Evolutionary conservation across 2,888 invertebrate genomes (phyloP), one percentile per base, ranked within the genome.

Genomic region (Smittia sp.): DNA sequence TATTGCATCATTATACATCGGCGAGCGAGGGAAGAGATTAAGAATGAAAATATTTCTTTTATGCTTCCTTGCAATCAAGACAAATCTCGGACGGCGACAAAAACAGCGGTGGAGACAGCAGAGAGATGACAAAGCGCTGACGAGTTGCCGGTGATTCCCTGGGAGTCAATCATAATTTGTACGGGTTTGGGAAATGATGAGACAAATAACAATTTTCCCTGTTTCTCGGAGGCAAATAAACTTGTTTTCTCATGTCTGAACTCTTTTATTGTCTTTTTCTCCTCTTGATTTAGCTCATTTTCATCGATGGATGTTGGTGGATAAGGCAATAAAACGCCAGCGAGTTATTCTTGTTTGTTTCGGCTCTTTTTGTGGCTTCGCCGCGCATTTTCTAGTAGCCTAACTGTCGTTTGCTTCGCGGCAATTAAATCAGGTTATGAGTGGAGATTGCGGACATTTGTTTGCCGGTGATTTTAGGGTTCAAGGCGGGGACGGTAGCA

Each of bases 1-100:
- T 72, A 72, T 72, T 72, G 72, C 72, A 58, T 72, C 72, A 72
- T 72, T 72, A 72, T 62, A 22, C n/a, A 24, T 32, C 20, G 54
- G 39, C 22, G 46, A 20, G 62, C 54, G 72, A 69, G 54, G 18
- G 58, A 27, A 58, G 58, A 72, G 38, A 38, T 72, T 72, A 72
- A 72, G 72, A 69, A 69, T 69, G 46, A 46, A 22, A 22, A n/a
- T n/a, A n/a, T 25, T 22, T 15, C 15, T 69, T 69, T 69, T 69
- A 69, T 69, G 69, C 25, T 69, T 69, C 32, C 32, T 72, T 58
- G 70, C 70, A 72, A 72, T 72, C 38, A 72, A 32, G 63, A 24
- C 18, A 18, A 58, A 6, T 4, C 20, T 20, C 18, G 9, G 22
- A 11, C 58, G 15, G 22, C 58, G 18, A 38, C 46, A 46, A 11